phyloP scores from a whole-genome alignment of 2,797 vertebrate species.

The Micropoecilia bifurca region DNA sequence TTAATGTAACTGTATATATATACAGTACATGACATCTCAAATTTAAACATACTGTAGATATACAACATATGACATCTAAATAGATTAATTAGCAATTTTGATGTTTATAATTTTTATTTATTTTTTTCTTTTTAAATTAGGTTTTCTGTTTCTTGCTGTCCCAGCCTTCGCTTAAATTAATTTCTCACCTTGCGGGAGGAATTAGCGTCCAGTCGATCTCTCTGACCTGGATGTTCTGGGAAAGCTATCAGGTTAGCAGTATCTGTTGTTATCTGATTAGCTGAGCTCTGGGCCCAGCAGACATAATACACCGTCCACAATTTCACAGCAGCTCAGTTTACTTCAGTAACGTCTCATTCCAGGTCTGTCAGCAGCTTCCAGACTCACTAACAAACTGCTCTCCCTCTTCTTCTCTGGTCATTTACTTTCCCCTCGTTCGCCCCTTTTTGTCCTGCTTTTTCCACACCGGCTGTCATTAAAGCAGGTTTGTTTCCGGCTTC shows the following conservation, averaged over 20 bases:
- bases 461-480: conserved; percentile 6
- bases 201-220: conserved; percentile 51
- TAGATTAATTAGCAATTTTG: not conserved
- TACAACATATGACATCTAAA: not conserved
- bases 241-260: conserved; percentile 53
- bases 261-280: conserved; percentile 66
- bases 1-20: not conserved
- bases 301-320: conserved; percentile 60
- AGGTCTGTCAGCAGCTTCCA: conserved; percentile 56
- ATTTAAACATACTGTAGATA: no score
- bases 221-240: conserved; percentile 62
- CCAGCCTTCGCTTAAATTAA: conserved; percentile 27
- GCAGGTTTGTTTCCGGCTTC: conserved; percentile 14
- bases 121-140: not conserved
- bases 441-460: conserved; percentile 18
- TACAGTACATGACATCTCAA: no score
- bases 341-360: conserved; percentile 66
- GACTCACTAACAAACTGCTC: conserved; percentile 45
- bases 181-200: conserved; percentile 26
- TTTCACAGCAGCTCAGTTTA: conserved; percentile 64
- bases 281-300: conserved; percentile 42
- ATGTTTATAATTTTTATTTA: not conserved
- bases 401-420: conserved; percentile 16
- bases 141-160: conserved; percentile 7
- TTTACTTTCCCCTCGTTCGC: conserved; percentile 31